A percentile compares a stretch with the other conserved stretches of the same genome.
Evolutionary conservation across 2,113 vertebrate genomes (phyloP).

Genomic region (Poecilia latipinna): DNA sequence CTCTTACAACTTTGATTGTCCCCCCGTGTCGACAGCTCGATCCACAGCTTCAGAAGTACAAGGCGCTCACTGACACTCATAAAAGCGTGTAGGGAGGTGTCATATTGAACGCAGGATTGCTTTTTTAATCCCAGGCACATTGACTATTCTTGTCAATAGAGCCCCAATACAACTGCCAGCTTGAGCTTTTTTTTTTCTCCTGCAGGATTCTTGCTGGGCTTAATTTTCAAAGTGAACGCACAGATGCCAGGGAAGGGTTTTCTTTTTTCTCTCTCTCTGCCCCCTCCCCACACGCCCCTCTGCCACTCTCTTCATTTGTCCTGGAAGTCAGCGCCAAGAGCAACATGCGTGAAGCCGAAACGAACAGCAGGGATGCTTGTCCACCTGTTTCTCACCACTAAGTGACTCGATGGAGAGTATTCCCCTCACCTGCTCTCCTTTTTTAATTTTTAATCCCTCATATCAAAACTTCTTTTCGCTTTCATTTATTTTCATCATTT

Average conservation of each 20-base stretch:
- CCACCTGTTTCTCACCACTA: conserved; percentile 65
- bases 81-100: conserved; percentile 80
- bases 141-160: conserved; percentile 84
- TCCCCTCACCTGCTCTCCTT: conserved; percentile 44
- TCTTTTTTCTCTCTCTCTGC: conserved; percentile 47
- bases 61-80: conserved; percentile 74
- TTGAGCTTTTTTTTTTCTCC: conserved; percentile 76
- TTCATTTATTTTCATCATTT: conserved; percentile 18
- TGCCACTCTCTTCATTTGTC: conserved; percentile 58
- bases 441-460: conserved; percentile 31
- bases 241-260: conserved; percentile 79
- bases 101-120: conserved; percentile 81
- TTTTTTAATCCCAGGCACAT: conserved; percentile 84
- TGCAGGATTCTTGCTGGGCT: conserved; percentile 82
- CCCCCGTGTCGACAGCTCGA: conserved; percentile 77
- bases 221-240: conserved; percentile 85
- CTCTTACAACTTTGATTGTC: conserved; percentile 79
- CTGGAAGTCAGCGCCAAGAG: conserved; percentile 77
- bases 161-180: conserved; percentile 83
- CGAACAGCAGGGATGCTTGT: conserved; percentile 68
- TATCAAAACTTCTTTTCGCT: conserved; percentile 6
- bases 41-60: conserved; percentile 79
- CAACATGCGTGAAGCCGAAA: conserved; percentile 76
- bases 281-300: conserved; percentile 27
- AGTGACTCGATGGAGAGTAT: conserved; percentile 63